phyloP scores from a whole-genome alignment of 2,113 vertebrate species.

The Bos javanicus region DNA sequence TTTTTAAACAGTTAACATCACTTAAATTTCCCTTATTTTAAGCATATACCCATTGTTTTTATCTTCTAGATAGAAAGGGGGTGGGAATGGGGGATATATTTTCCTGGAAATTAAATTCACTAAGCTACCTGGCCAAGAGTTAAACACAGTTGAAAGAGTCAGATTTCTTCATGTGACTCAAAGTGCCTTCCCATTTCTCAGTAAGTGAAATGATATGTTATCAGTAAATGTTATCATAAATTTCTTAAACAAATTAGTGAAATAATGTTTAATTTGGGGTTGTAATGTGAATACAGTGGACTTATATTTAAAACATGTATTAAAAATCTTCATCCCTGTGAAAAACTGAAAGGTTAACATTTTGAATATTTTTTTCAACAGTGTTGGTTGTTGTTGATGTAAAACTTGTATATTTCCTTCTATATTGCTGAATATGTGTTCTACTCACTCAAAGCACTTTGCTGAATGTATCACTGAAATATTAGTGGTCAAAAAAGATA shows the following conservation, averaged over 20 bases:
- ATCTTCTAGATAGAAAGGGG: neutral
- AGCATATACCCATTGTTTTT: neutral
- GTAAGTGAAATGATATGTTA: neutral
- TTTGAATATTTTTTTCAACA: slow-evolving; percentile 33
- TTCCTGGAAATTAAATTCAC: neutral
- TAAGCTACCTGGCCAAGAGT: neutral
- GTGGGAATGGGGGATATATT: neutral
- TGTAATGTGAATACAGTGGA: neutral
- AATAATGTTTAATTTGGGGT: neutral
- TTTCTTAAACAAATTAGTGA: neutral
- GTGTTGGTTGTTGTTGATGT: neutral
- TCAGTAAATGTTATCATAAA: neutral
- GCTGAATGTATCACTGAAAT: neutral
- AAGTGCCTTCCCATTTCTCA: neutral
- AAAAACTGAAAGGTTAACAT: slow-evolving; percentile 38
- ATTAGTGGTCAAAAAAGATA: neutral
- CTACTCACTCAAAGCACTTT: neutral
- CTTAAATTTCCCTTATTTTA: neutral
- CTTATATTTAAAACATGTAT: neutral
- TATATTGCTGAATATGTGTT: neutral
- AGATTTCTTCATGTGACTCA: neutral
- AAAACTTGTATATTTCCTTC: neutral
- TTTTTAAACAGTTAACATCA: neutral
- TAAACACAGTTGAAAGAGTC: neutral
- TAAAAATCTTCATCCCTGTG: neutral